Evolutionary conservation across 2,797 vertebrate genomes (phyloP).

Genomic region (Sus cebifrons): DNA sequence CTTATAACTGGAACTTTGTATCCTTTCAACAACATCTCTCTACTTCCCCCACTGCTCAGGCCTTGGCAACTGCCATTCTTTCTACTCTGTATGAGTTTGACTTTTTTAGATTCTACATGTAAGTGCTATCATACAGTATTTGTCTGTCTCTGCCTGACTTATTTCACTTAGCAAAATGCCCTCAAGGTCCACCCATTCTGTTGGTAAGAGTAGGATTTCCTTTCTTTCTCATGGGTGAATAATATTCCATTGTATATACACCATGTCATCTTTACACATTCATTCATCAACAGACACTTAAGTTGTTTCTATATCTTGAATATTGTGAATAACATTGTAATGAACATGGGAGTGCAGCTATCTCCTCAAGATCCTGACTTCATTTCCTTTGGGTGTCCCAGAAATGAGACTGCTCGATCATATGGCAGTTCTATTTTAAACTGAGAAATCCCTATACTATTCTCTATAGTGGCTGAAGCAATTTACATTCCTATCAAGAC

Average conservation of each 20-base stretch:
- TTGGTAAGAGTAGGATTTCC: not conserved
- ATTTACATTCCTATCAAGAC: not conserved
- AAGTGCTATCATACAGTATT: not conserved
- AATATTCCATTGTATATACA: not conserved
- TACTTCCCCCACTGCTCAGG: not conserved
- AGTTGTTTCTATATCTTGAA: not conserved
- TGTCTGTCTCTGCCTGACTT: not conserved
- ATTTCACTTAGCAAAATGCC: not conserved
- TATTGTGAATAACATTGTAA: not conserved
- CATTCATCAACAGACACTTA: not conserved
- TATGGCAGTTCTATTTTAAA: not conserved
- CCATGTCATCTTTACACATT: not conserved
- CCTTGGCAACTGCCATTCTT: not conserved
- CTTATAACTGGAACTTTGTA: not conserved
- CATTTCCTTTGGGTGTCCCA: not conserved
- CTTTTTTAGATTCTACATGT: not conserved
- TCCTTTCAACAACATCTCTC: not conserved
- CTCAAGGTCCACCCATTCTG: not conserved
- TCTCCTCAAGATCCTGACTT: not conserved
- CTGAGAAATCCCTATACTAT: not conserved
- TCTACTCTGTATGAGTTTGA: not conserved
- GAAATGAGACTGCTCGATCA: not conserved
- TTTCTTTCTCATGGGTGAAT: not conserved
- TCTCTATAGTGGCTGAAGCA: not conserved
- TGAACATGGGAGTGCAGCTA: not conserved